A percentile compares a stretch with the other conserved stretches of the same genome.
These are phyloP conservation scores for Empidonax traillii DNA, from an alignment of 2,113 vertebrate species.

Conservation along the genomic window DNA sequence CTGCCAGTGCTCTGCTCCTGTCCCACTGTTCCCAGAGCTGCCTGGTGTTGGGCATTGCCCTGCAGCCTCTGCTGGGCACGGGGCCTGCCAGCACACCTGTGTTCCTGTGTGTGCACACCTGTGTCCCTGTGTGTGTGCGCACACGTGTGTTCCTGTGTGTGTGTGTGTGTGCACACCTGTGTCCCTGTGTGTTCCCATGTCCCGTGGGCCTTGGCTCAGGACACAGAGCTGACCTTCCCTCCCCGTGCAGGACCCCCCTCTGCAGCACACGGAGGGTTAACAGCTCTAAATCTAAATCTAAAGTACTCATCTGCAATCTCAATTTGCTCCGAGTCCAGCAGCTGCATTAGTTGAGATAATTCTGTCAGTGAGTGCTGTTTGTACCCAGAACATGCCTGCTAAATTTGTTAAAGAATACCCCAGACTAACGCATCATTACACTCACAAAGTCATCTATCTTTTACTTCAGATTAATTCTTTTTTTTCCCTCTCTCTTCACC, in stretches of 20 bases:
- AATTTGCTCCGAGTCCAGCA: conserved; percentile 84
- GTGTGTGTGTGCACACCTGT: too few species aligned
- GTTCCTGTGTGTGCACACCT: not conserved
- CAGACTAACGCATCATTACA: conserved; percentile 93
- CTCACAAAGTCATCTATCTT: conserved; percentile 98
- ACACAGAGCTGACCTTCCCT: not conserved
- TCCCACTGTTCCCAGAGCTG: not conserved
- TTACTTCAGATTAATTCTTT: conserved; percentile 97
- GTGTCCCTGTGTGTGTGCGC: too few species aligned
- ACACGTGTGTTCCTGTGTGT: too few species aligned
- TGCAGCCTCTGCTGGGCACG: accelerated
- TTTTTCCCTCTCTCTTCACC: conserved; percentile 90
- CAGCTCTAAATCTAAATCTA: conserved; percentile 60
- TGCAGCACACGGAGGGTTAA: conserved; percentile 48
- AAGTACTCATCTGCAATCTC: conserved; percentile 66
- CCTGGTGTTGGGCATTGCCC: accelerated
- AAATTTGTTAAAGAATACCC: conserved; percentile 94
- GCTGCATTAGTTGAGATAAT: conserved; percentile 91
- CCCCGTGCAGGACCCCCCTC: not conserved
- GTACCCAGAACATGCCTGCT: conserved; percentile 86
- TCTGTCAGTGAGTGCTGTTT: conserved; percentile 85
- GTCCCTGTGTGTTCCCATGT: accelerated
- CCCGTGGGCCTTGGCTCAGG: not conserved
- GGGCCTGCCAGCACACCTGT: accelerated
- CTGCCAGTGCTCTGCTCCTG: not conserved